Percentiles rank a stretch among this genome's conserved stretches.
phyloP scores from a whole-genome alignment of 1,140 invertebrate genomes.

The Mercenaria mercenaria region DNA sequence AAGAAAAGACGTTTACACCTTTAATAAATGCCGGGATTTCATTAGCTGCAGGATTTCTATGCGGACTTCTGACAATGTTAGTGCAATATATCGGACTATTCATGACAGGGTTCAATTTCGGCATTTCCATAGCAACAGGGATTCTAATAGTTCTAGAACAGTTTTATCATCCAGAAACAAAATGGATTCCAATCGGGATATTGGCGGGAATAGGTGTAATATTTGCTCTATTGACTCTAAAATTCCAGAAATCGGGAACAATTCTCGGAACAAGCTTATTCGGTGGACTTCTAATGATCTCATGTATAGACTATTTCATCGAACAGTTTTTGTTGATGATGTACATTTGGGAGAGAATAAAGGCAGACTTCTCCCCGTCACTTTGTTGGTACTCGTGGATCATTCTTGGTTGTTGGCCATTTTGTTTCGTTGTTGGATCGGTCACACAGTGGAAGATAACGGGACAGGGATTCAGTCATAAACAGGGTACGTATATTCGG shows the following conservation, averaged over 20 bases:
- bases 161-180: conserved; percentile 85
- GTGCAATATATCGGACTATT: conserved; percentile 94
- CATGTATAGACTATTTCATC: conserved; percentile 92
- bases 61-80: conserved; percentile 92
- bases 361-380: conserved; percentile 84
- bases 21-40: conserved; percentile 92
- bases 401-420: conserved; percentile 91
- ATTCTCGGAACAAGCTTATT: conserved; percentile 92
- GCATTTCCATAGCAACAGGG: conserved; percentile 89
- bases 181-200: conserved; percentile 91
- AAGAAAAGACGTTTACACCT: conserved; percentile 91
- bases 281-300: conserved; percentile 91
- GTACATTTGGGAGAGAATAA: conserved; percentile 89
- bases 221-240: conserved; percentile 91
- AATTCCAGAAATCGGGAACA: conserved; percentile 91
- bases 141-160: conserved; percentile 84
- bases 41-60: conserved; percentile 91
- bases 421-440: conserved; percentile 90
- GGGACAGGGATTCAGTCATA: conserved; percentile 90
- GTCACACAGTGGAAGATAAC: conserved; percentile 91
- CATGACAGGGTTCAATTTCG: conserved; percentile 93
- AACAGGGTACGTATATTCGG: conserved; percentile 80
- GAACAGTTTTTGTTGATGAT: conserved; percentile 90
- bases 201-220: conserved; percentile 90
- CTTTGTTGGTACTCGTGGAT: conserved; percentile 93